Percentiles rank a stretch among this genome's conserved stretches.
Evolutionary conservation across 2,888 invertebrate genomes (phyloP).

Genomic region (Oligia latruncula): DNA sequence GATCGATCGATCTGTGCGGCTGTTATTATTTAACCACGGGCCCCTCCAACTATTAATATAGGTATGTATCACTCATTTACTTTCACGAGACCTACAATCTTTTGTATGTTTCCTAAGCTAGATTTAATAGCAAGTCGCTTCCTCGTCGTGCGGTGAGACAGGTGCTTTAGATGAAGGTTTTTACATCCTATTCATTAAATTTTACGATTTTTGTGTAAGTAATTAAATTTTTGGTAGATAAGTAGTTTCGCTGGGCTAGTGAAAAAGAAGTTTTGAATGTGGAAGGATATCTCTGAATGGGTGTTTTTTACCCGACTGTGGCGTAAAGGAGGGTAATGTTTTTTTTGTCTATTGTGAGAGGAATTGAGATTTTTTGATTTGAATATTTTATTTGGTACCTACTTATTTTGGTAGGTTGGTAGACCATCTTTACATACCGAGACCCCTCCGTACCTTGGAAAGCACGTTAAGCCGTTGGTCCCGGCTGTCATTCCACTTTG

Average conservation of each 20-base stretch:
- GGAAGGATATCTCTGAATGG: background rate
- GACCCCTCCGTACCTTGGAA: no score
- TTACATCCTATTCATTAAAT: conserved; percentile 51
- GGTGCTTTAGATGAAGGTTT: conserved; percentile 44
- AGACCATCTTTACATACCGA: no score
- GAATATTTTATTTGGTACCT: no score
- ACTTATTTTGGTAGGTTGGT: no score
- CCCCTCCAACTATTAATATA: no score
- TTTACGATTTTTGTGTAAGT: conserved; percentile 26
- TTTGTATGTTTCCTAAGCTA: background rate
- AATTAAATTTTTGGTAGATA: background rate
- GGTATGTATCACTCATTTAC: background rate
- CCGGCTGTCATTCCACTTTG: no score
- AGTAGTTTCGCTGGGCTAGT: background rate
- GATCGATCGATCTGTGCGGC: no score
- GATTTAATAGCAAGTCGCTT: background rate
- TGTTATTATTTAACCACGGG: no score
- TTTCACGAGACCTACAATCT: background rate
- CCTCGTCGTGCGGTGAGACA: background rate
- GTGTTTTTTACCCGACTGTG: background rate
- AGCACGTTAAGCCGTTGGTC: no score
- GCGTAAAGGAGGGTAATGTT: no score
- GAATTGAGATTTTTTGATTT: no score
- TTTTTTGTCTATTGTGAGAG: no score
- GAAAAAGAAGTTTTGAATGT: background rate